These are phyloP conservation scores for Mesaphorura yosii DNA, from an alignment of 1,140 invertebrate species.

Conservation along the genomic window DNA sequence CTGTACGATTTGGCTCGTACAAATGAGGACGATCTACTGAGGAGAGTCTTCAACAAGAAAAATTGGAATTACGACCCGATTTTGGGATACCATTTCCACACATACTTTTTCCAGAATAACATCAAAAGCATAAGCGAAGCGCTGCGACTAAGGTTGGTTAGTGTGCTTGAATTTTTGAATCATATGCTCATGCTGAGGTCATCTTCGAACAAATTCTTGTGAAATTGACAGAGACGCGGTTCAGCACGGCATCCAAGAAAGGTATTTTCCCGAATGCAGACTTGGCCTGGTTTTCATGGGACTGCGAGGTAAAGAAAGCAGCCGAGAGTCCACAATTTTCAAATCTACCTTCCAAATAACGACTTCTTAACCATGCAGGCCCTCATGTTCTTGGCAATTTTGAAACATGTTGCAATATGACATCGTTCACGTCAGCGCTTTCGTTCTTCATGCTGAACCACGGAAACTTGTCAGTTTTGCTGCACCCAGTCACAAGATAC, in stretches of 20 bases:
- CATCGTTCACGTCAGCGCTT: neutral
- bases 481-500: conserved; percentile 7
- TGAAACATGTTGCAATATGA: conserved; percentile 8
- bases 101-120: conserved; percentile 28
- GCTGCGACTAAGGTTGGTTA: conserved; percentile 11
- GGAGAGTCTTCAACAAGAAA: no score
- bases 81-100: conserved; percentile 28
- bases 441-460: conserved; percentile 11
- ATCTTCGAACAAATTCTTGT: neutral
- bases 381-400: neutral
- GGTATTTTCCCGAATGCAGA: conserved; percentile 16
- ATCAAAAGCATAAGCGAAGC: conserved; percentile 15
- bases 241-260: conserved; percentile 16
- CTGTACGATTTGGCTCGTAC: no score
- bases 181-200: neutral
- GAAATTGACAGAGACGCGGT: conserved; percentile 11
- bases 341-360: neutral
- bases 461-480: conserved; percentile 7
- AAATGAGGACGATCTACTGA: no score
- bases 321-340: neutral
- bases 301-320: conserved; percentile 9
- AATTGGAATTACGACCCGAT: no score
- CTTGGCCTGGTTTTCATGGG: conserved; percentile 15
- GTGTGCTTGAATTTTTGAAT: conserved; percentile 9
- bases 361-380: neutral